phyloP scores from a whole-genome alignment of 2,888 invertebrate genomes.

The Sericinus montela region DNA sequence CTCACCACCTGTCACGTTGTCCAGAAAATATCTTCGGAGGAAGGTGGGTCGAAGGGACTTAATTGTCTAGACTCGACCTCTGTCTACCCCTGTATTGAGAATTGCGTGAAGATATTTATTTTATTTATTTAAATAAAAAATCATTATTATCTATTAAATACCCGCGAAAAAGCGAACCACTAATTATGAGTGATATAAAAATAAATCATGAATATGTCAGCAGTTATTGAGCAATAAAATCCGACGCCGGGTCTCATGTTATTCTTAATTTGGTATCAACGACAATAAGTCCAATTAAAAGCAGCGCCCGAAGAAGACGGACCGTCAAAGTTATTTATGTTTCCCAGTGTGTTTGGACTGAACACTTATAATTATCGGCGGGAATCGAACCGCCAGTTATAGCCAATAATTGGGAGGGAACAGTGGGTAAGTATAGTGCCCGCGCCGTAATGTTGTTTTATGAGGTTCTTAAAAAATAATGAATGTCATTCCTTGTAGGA shows the following conservation, averaged over 20 bases:
- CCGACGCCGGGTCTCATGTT: background rate
- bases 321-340: constrained; percentile 41
- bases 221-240: constrained; percentile 11
- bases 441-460: constrained; percentile 61
- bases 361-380: constrained; percentile 62
- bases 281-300: constrained; percentile 32
- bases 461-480: constrained; percentile 65
- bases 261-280: constrained; percentile 19
- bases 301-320: constrained; percentile 26
- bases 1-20: no score
- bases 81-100: no score
- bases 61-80: no score
- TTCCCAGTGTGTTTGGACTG: constrained; percentile 34
- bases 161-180: background rate
- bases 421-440: constrained; percentile 63
- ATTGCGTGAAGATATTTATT: no score
- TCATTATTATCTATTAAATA: background rate
- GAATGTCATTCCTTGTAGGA: constrained; percentile 57
- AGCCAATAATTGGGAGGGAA: constrained; percentile 69
- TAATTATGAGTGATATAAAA: constrained; percentile 10
- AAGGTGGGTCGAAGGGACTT: no score
- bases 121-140: no score
- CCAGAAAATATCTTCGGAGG: no score
- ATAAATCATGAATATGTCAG: constrained; percentile 9
- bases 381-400: constrained; percentile 66